Conservation (phyloP, 2,888 invertebrate species). For the Diloba caeruleocephala region DNA sequence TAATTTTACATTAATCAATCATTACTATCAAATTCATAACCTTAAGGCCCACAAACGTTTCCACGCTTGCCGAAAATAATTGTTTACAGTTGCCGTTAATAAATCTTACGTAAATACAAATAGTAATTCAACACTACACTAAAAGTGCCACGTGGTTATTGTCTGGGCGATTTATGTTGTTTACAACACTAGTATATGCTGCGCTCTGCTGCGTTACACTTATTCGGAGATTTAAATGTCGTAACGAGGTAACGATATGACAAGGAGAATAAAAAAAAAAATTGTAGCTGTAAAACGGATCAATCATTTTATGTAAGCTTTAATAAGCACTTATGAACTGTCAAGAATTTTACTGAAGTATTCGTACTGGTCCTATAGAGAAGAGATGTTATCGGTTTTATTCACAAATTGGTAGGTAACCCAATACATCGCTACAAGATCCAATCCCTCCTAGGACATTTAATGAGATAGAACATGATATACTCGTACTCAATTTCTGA, state of each 20-base stretch:
- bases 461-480: too few species aligned
- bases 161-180: conserved; percentile 48
- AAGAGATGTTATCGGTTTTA: too few species aligned
- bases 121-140: conserved; percentile 37
- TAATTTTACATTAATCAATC: conserved; percentile 8
- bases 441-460: too few species aligned
- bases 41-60: conserved; percentile 3
- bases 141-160: conserved; percentile 54
- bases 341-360: too few species aligned
- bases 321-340: too few species aligned
- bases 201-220: too few species aligned
- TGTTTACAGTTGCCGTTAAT: conserved; percentile 40
- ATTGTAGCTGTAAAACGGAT: not conserved
- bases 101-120: conserved; percentile 39
- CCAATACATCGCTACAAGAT: too few species aligned
- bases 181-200: conserved; percentile 38
- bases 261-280: not conserved
- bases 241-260: conserved; percentile 6
- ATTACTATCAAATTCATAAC: conserved; percentile 15
- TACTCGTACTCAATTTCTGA: too few species aligned
- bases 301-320: too few species aligned
- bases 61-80: conserved; percentile 18
- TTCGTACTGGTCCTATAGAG: too few species aligned
- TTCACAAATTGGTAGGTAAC: too few species aligned
- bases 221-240: conserved; percentile 22